Base-by-base conservation (phyloP, 2,797 vertebrate genomes). In the Sebastes oblongus region DNA sequence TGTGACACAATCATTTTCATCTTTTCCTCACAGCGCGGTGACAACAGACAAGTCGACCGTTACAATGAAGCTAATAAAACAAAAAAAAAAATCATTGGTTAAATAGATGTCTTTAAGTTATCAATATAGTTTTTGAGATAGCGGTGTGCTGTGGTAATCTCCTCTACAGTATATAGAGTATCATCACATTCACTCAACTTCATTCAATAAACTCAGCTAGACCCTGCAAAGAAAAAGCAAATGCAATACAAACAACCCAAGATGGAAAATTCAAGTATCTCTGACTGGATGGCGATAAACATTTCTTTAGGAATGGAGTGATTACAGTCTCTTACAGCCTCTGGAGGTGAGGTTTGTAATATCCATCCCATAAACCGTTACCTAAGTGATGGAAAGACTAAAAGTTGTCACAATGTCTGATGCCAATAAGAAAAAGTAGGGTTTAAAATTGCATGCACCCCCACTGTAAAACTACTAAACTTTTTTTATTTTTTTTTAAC, bases 241-340 rank as follows among this genome's bases (percentile, higher is more conserved):
- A 92, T 80, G 85, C 60, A 92, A 88, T 74, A 90, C 80, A 90
- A 89, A 92, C 82, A 90, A 92, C 78, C 79, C 80, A 87, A 82
- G 78, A 92, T 90, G 92, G 84, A 90, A 93, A 89, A 93, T 95
- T 95, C 93, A 96, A 96, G 94, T 95, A 95, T 94, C 87, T 92
- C 84, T 91, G 81, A 95, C 90, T 82, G 86, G 88, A 95, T 92
- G 92, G 91, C 78, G 50, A 92, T 81, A 88, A 89, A 93, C 39
- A 78, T 82, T 82, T 91, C 82, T 92, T 88, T 83, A 88, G 92
- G 92, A 92, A 93, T 93, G 90, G 89, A 93, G 90, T 84, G 85
- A 91, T 90, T 90, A 88, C 69, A 86, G 81, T 88, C 85, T 88
- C 75, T 72, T 74, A 92, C 75, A 46, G 84, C 81, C 81, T 91